Conservation (phyloP, 2,888 invertebrate species). For the Leuctra nigra region DNA sequence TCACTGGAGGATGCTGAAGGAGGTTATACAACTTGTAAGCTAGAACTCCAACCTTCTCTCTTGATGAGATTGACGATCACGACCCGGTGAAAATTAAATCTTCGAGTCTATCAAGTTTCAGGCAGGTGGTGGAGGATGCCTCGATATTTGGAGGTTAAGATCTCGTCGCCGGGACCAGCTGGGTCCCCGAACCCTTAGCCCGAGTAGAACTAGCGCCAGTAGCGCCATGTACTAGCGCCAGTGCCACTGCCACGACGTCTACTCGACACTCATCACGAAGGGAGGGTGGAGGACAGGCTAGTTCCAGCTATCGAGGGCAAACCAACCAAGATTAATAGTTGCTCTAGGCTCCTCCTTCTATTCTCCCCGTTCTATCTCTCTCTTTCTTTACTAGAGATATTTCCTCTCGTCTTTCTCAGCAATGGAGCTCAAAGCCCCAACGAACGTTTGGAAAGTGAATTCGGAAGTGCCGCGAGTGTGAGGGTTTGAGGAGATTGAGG, state of each 20-base stretch:
- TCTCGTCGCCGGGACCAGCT: background rate
- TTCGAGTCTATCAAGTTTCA: background rate
- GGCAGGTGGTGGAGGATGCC: background rate
- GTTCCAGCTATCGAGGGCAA: background rate
- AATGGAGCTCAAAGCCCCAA: background rate
- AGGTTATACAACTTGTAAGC: too few relatives aligned
- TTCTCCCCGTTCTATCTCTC: background rate
- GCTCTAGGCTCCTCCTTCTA: background rate
- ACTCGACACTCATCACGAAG: background rate
- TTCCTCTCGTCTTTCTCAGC: background rate
- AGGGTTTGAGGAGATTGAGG: background rate
- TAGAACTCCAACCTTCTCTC: too few relatives aligned
- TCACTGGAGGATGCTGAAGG: too few relatives aligned
- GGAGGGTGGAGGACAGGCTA: background rate
- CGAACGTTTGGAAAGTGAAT: background rate
- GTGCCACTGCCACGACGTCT: too few relatives aligned
- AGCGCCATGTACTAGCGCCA: too few relatives aligned
- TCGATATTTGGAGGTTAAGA: background rate
- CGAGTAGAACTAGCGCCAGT: background rate
- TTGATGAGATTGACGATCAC: background rate
- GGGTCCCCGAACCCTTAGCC: background rate
- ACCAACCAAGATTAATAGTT: conserved; percentile 9
- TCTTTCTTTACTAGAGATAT: background rate
- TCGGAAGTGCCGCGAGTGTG: background rate
- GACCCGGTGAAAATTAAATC: conserved; percentile 6